phyloP scores from a whole-genome alignment of 2,113 vertebrate species.

The Martes martes region DNA sequence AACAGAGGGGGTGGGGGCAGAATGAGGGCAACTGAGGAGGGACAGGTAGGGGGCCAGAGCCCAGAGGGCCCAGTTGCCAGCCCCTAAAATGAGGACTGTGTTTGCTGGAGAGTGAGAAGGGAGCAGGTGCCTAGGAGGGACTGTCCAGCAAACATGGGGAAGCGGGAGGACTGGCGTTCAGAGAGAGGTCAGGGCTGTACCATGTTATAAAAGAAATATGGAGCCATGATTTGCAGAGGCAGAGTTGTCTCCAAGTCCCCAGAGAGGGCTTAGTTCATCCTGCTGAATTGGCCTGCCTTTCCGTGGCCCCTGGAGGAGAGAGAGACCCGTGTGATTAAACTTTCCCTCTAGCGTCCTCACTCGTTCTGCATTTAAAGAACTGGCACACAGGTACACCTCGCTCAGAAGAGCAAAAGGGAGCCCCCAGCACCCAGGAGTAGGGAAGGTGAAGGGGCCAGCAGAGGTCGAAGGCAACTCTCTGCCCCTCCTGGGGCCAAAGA shows the following conservation, averaged over 20 bases:
- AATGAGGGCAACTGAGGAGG: background rate
- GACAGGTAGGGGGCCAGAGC: background rate
- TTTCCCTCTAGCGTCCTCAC: background rate
- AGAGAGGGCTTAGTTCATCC: background rate
- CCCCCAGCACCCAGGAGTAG: background rate
- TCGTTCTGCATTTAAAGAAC: background rate
- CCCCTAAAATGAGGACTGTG: background rate
- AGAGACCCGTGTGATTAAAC: background rate
- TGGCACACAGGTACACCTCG: background rate
- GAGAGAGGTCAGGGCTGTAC: background rate
- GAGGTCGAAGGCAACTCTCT: background rate
- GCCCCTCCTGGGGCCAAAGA: background rate
- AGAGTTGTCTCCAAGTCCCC: background rate
- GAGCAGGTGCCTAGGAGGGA: background rate
- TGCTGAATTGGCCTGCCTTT: background rate
- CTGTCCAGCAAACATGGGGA: background rate
- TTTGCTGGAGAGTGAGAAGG: background rate
- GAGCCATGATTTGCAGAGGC: background rate
- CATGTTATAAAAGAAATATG: accelerated
- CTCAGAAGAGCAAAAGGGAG: background rate
- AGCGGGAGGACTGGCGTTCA: background rate
- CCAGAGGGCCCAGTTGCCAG: background rate
- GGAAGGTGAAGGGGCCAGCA: background rate
- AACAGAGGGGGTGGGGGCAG: background rate
- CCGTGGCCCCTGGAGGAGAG: background rate